Base-by-base conservation (phyloP, 2,888 invertebrate species). In the Ariolimax columbianus region DNA sequence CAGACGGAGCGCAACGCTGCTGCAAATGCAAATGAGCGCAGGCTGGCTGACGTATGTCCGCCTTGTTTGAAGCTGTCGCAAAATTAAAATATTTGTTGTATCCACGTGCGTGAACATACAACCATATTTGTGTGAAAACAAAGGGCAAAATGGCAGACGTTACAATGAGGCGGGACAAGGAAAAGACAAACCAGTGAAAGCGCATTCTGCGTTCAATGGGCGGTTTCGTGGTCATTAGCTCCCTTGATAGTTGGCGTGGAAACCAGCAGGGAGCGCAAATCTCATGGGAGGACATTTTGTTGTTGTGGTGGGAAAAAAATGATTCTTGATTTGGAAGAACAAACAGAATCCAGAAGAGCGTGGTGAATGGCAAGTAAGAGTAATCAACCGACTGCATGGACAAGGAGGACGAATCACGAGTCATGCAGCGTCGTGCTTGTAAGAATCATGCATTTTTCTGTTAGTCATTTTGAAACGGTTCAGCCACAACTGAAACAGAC, bases 81-180 rank as follows among this genome's bases (percentile, higher is more conserved):
- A 78, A 77, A 59, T 78, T 63, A 66, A 66, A 78, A 78, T 78
- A 43, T 63, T 78, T 78, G 66, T 66, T 78, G 36, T 78, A 63
- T 40, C 40, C 78, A 66, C 78, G 78, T 66, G 77, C 55, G 33
- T 19, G 77, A 47, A 17, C 30, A 47, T 3, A 47, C n/a, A 47
- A 47, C 73, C 73, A 47, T 47, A 75, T 30, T 47, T 43, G 30
- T 7, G 30, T 17, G 38, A 19, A 0, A n/a, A 47, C 14, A 11
- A 43, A 75, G 30, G 47, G 40, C 9, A 14, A 9, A n/a, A 47
- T 47, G 47, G 43, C 38, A 75, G 73, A 47, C 47, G 43, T 38
- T 30, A 9, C 30, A 4, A 14, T 55, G 14, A 26, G 23, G 19
- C 33, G 26, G 19, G 55, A 77, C 55, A 47, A 55, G 33, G 33